Evolutionary conservation across 1,140 invertebrate genomes (phyloP), one percentile per base, ranked within the genome.

Genomic region (Pteromalus puparum): DNA sequence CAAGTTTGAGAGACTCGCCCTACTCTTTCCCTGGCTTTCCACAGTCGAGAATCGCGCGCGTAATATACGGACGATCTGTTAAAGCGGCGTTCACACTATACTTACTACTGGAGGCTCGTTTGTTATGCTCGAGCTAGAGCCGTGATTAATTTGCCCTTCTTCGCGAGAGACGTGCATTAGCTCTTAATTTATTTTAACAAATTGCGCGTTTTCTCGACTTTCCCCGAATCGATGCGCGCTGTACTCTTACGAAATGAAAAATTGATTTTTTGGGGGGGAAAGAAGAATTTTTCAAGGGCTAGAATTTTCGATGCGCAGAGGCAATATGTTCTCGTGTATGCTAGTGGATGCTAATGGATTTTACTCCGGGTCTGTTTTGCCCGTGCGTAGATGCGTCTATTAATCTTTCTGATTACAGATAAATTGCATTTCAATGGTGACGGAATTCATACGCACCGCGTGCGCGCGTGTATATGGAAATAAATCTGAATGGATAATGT

Each of bases 181-280:
- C 76, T 68, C 61, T 76, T 76, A 76, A 81, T 85, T 85, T 85
- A 85, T 81, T 76, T 84, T 74, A 84, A 80, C 77, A 75, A 84
- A 84, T 80, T 73, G 77, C 77, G 65, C 77, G 65, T 80, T 84
- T 80, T 46, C 68, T 53, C 78, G 15, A 18, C 26, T 68, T 85
- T 85, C 73, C 42, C 28, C 1, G 70, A 75, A 81, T 78, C 48
- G 38, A 26, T 67, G 24, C 13, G n/a, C 46, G 24, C 21, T 21
- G 12, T 12, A 10, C n/a, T 21, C 15, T 12, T 12, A 1, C 38
- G 3, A 18, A 6, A 73, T 84, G 75, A 84, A 84, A 84, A 80
- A 80, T 74, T 74, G 28, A 83, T 77, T 68, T 76, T 67, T 10
- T 12, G 42, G 3, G 12, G n/a, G 21, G 13, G 13, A 12, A 38